A percentile compares a stretch with the other conserved stretches of the same genome.
phyloP scores from a whole-genome alignment of 1,140 invertebrate species.

The Grapholita molesta region DNA sequence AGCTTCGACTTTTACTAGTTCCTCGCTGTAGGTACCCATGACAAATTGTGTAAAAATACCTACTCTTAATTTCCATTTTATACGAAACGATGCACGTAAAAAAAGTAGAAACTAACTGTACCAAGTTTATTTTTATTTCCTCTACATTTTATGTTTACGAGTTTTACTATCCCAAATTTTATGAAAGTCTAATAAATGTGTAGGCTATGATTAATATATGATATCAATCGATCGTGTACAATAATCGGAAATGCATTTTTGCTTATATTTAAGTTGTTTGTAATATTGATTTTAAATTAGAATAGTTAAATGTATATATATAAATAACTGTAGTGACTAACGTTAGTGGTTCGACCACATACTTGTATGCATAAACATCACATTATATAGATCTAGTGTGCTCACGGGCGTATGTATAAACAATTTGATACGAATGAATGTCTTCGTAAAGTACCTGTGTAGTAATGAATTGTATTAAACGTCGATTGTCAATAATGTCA shows the following conservation, averaged over 20 bases:
- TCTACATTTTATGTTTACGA: background rate
- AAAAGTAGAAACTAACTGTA: background rate
- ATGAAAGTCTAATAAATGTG: background rate
- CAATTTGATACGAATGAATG: background rate
- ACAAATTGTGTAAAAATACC: too few relatives aligned
- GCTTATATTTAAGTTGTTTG: background rate
- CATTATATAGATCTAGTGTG: background rate
- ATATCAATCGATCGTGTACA: background rate
- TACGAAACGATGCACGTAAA: background rate
- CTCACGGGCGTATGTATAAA: background rate
- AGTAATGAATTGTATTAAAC: background rate
- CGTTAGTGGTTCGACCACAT: background rate
- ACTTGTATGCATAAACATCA: background rate
- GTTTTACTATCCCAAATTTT: background rate
- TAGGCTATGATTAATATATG: slow-evolving; percentile 3
- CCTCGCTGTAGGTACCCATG: too few relatives aligned
- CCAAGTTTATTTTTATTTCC: background rate
- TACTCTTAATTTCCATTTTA: background rate
- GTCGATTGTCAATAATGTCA: background rate
- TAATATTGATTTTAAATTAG: background rate
- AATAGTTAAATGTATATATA: background rate
- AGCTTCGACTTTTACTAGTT: too few relatives aligned
- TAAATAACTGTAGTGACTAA: background rate
- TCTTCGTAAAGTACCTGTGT: background rate
- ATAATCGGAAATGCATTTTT: background rate